phyloP scores from a whole-genome alignment of 2,797 vertebrate genomes.

The Diplodus puntazzo region DNA sequence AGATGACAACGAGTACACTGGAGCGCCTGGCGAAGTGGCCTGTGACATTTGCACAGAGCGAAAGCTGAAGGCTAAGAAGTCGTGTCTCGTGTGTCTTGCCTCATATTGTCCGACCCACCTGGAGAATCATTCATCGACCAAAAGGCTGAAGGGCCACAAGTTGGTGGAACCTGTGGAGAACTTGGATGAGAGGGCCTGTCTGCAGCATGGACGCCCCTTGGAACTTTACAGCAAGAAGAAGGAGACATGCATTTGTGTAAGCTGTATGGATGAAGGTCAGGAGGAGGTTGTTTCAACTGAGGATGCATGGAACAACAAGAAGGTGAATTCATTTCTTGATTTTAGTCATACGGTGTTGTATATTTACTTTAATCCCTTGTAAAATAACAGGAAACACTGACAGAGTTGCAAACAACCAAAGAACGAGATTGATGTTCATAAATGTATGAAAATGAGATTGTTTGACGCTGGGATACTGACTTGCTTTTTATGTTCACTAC shows the following conservation, averaged over 20 bases:
- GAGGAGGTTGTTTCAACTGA: constrained; percentile 69
- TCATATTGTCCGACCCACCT: constrained; percentile 79
- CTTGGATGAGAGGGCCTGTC: constrained; percentile 76
- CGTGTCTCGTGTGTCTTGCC: constrained; percentile 80
- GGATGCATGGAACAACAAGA: constrained; percentile 68
- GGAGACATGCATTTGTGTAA: constrained; percentile 72
- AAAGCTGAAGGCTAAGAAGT: constrained; percentile 72
- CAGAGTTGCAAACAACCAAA: neutral
- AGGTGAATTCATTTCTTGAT: constrained; percentile 41
- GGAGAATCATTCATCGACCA: constrained; percentile 41
- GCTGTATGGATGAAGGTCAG: constrained; percentile 64
- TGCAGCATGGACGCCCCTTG: constrained; percentile 76
- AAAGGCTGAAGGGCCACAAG: constrained; percentile 76
- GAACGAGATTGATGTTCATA: neutral
- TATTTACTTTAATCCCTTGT: neutral
- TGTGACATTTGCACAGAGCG: constrained; percentile 75
- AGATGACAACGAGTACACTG: neutral
- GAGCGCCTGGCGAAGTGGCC: constrained; percentile 48
- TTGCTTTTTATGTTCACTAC: neutral
- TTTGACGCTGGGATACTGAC: neutral
- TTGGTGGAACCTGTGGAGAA: constrained; percentile 72
- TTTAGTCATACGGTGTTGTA: accelerated
- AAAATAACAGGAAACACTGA: neutral
- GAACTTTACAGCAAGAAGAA: constrained; percentile 74
- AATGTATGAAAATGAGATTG: neutral